These are phyloP conservation scores for Eospalax fontanierii DNA, from an alignment of 2,797 vertebrate species.

Conservation along the genomic window DNA sequence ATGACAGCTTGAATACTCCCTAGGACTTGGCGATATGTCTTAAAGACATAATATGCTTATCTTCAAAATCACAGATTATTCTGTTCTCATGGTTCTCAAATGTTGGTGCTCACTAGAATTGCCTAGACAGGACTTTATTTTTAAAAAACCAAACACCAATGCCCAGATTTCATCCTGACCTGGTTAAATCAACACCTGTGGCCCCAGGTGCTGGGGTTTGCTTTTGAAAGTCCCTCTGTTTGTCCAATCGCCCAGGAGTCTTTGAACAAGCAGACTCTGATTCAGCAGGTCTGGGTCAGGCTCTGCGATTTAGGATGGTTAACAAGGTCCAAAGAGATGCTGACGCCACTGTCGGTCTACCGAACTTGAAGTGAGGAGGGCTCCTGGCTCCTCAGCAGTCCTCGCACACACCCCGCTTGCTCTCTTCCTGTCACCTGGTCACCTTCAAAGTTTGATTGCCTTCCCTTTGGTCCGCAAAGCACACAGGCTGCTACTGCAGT, in stretches of 20 bases:
- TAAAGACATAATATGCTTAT: slow-evolving; percentile 25
- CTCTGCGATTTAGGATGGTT: neutral
- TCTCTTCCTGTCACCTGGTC: neutral
- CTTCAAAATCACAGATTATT: slow-evolving; percentile 33
- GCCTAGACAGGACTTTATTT: neutral
- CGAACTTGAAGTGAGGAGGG: neutral
- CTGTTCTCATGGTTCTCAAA: neutral
- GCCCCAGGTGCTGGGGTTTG: neutral
- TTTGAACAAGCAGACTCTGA: neutral
- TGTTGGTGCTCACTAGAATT: slow-evolving; percentile 12
- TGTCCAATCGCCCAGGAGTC: neutral
- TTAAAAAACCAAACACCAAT: neutral
- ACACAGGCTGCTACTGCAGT: slow-evolving; percentile 50
- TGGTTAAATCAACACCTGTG: slow-evolving; percentile 2
- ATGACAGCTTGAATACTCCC: neutral
- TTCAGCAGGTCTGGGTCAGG: neutral
- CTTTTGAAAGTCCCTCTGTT: neutral
- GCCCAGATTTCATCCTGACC: neutral
- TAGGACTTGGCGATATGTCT: neutral
- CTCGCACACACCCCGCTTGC: neutral
- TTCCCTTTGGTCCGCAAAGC: slow-evolving; percentile 61
- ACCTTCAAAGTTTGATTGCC: slow-evolving; percentile 60
- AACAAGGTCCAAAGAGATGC: neutral
- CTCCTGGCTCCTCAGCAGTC: neutral
- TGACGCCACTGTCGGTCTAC: no score